Conservation (phyloP, 2,888 invertebrate genomes). For the Apamea crenata region DNA sequence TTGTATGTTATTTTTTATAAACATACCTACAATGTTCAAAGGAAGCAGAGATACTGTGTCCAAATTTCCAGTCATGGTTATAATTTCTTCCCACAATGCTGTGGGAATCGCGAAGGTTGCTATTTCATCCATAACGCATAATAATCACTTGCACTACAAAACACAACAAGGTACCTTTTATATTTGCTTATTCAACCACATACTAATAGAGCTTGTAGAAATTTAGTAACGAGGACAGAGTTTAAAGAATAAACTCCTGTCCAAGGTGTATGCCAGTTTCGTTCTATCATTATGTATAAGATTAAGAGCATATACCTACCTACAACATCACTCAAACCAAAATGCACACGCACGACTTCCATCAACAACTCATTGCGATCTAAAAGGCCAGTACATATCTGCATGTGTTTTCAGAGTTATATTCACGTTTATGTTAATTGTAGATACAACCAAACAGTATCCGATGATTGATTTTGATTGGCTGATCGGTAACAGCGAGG, state of each 20-base stretch:
- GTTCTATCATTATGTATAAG: conserved; percentile 44
- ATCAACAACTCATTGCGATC: conserved; percentile 57
- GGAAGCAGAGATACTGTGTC: conserved; percentile 28
- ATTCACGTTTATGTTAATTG: conserved; percentile 88
- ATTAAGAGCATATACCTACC: conserved; percentile 50
- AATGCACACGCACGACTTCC: conserved; percentile 58
- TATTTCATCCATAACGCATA: conserved; percentile 49
- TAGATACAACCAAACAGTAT: conserved; percentile 90
- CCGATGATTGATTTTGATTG: conserved; percentile 91
- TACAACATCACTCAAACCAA: conserved; percentile 57
- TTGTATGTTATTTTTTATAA: conserved; percentile 19
- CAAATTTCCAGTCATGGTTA: conserved; percentile 24
- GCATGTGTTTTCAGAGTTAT: conserved; percentile 73
- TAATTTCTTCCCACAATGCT: conserved; percentile 31
- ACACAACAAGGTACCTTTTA: conserved; percentile 43
- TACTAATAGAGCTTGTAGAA: conserved; percentile 53
- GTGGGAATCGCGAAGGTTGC: conserved; percentile 48
- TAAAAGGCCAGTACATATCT: conserved; percentile 59
- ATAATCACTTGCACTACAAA: conserved; percentile 45
- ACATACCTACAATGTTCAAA: conserved; percentile 25
- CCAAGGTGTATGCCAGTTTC: conserved; percentile 43
- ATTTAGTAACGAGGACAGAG: conserved; percentile 23
- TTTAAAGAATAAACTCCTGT: conserved; percentile 15
- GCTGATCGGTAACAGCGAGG: conserved; percentile 88
- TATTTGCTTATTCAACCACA: conserved; percentile 32